Conservation (phyloP, 2,888 invertebrate species). For the Lamproptera curius region DNA sequence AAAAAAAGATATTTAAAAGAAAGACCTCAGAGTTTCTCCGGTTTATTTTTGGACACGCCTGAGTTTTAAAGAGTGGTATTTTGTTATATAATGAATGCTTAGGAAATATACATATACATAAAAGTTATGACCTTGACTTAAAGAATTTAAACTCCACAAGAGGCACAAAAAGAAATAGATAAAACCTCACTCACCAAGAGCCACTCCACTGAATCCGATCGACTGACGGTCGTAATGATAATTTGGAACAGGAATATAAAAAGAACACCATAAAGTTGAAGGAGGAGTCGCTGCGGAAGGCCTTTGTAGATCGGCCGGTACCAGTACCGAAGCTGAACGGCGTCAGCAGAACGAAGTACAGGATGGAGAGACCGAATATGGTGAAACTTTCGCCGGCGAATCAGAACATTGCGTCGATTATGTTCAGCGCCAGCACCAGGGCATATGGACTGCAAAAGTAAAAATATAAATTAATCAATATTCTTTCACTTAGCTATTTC, state of each 20-base stretch:
- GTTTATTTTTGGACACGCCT: no score
- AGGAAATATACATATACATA: no score
- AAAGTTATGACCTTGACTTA: no score
- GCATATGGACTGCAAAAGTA: slow-evolving; percentile 89
- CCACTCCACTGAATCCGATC: slow-evolving; percentile 92
- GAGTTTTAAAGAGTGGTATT: no score
- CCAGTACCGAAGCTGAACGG: slow-evolving; percentile 99
- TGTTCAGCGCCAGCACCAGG: slow-evolving; percentile 89
- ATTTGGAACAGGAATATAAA: slow-evolving; percentile 98
- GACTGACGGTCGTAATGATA: slow-evolving; percentile 92
- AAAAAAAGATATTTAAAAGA: no score
- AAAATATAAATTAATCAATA: no score
- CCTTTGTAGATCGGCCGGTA: slow-evolving; percentile 99
- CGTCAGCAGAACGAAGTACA: slow-evolving; percentile 93
- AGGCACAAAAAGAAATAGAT: no score
- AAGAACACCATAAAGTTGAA: slow-evolving; percentile 99
- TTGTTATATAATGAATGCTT: no score
- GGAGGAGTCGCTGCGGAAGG: slow-evolving; percentile 98
- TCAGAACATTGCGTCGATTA: slow-evolving; percentile 88
- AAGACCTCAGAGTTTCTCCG: no score
- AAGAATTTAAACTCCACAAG: no score
- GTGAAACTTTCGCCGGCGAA: slow-evolving; percentile 81
- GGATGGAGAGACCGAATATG: slow-evolving; percentile 91
- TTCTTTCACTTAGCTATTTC: no score
- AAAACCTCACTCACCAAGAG: slow-evolving; percentile 83